phyloP scores from a whole-genome alignment of 2,888 invertebrate species.

The Dorcus parallelipipedus region DNA sequence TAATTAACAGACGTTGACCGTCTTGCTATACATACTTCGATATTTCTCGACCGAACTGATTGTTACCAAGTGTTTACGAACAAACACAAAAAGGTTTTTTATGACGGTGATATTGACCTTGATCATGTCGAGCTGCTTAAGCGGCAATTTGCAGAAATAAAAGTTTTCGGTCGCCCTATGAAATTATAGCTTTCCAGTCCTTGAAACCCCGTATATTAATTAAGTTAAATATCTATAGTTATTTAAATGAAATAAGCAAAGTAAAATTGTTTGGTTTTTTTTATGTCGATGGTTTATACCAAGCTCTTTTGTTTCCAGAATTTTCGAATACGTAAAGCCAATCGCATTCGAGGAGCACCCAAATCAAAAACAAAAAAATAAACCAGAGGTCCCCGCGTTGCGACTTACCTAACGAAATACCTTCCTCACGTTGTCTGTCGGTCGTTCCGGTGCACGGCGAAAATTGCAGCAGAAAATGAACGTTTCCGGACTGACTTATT shows the following conservation, averaged over 20 bases:
- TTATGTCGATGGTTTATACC: background rate
- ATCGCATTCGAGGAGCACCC: constrained; percentile 10
- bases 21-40: too few species aligned
- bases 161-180: too few species aligned
- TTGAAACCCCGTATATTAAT: too few species aligned
- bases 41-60: too few species aligned
- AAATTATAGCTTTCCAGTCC: too few species aligned
- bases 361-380: constrained; percentile 7
- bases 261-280: background rate
- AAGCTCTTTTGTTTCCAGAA: constrained; percentile 16
- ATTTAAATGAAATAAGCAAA: background rate
- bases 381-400: background rate
- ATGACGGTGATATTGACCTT: too few species aligned
- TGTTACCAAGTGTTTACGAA: too few species aligned
- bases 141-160: too few species aligned
- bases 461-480: background rate
- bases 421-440: background rate
- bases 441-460: background rate
- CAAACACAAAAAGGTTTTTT: too few species aligned
- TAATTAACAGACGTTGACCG: too few species aligned
- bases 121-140: too few species aligned
- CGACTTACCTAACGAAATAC: background rate
- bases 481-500: constrained; percentile 2
- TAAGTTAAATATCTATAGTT: background rate
- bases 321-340: constrained; percentile 18